These are phyloP conservation scores for Ciconia stormi DNA, from an alignment of 2,113 vertebrate genomes.

Conservation along the genomic window DNA sequence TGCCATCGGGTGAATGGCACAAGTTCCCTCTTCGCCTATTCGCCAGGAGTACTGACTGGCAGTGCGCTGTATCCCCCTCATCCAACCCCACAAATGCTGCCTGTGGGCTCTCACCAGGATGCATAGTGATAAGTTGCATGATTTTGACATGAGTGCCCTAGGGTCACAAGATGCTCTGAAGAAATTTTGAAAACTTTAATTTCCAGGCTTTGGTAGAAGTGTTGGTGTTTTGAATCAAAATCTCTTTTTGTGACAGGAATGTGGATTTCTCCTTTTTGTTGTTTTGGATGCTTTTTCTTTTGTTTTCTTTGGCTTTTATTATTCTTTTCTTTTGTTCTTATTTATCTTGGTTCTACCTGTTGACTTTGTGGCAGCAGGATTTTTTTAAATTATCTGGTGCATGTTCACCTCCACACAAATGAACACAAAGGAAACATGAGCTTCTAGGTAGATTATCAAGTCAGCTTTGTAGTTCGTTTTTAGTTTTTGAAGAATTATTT, in stretches of 20 bases:
- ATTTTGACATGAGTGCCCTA: neutral
- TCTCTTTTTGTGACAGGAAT: neutral
- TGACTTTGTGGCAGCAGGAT: neutral
- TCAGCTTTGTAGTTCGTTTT: neutral
- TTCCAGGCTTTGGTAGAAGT: neutral
- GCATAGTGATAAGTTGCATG: neutral
- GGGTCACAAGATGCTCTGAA: neutral
- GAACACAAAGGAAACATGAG: neutral
- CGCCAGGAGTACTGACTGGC: neutral
- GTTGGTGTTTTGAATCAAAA: neutral
- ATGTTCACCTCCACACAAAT: neutral
- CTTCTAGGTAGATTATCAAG: neutral
- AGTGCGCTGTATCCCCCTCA: neutral
- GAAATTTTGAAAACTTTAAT: neutral
- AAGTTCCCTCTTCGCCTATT: neutral
- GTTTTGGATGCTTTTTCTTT: neutral
- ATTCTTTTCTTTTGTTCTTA: neutral
- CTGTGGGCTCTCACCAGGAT: neutral
- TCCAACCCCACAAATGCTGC: neutral
- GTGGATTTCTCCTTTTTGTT: neutral
- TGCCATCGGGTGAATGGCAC: accelerated
- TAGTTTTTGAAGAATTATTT: neutral
- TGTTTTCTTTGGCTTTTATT: neutral
- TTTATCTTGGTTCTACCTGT: neutral
- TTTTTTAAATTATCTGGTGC: neutral